Conservation (phyloP, 2,888 invertebrate genomes). For the Agonopterix subpropinquella region DNA sequence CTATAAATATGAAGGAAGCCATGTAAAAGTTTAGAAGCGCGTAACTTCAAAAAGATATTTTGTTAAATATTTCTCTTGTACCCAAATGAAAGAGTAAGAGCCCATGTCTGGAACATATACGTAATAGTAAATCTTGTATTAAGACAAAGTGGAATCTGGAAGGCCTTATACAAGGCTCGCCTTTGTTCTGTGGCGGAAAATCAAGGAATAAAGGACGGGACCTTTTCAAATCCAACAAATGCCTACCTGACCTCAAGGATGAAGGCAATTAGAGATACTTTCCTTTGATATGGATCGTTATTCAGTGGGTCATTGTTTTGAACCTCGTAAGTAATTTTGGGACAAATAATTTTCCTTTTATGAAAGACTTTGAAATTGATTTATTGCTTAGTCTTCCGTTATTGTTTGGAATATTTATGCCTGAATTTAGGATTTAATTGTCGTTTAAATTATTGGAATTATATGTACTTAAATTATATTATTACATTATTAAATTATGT, state of each 20-base stretch:
- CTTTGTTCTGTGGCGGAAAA: constrained; percentile 55
- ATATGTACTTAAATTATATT: not conserved
- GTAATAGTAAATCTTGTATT: constrained; percentile 7
- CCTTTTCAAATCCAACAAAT: constrained; percentile 47
- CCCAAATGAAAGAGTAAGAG: too few species aligned
- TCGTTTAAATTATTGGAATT: not conserved
- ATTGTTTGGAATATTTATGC: not conserved
- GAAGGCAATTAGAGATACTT: constrained; percentile 52
- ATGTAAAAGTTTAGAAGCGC: too few species aligned
- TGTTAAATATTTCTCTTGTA: too few species aligned
- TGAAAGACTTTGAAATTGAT: constrained; percentile 1
- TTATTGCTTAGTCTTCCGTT: not conserved
- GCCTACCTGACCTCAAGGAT: constrained; percentile 39
- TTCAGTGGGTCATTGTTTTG: constrained; percentile 20
- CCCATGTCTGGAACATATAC: too few species aligned
- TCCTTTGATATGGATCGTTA: constrained; percentile 43
- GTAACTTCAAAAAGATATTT: too few species aligned
- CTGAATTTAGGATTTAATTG: too few species aligned
- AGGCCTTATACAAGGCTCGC: constrained; percentile 38
- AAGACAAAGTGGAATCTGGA: constrained; percentile 31
- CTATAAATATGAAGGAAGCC: too few species aligned
- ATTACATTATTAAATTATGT: too few species aligned
- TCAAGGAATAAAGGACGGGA: constrained; percentile 42
- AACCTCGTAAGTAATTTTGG: constrained; percentile 6
- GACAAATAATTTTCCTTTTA: not conserved